phyloP scores from a whole-genome alignment of 2,113 vertebrate genomes.

The Elgaria multicarinata region DNA sequence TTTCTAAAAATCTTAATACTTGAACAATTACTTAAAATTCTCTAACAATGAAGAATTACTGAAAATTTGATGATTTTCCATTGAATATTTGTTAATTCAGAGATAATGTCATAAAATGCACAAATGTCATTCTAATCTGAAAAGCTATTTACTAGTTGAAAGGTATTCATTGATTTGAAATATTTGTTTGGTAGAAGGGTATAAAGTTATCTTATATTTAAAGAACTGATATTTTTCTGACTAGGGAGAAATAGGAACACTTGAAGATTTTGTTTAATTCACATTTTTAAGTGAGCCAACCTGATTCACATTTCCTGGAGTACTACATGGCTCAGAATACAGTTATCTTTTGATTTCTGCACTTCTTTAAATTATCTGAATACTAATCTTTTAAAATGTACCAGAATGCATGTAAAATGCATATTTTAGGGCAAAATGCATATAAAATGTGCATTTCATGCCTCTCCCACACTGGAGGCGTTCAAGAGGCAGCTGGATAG shows the following conservation, averaged over 20 bases:
- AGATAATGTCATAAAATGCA: background rate
- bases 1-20: background rate
- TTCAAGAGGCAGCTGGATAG: no score
- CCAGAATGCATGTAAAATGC: no score
- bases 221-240: background rate
- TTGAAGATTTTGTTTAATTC: background rate
- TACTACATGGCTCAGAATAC: background rate
- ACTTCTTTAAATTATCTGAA: no score
- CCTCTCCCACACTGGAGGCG: no score
- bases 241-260: background rate
- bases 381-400: no score
- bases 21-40: background rate
- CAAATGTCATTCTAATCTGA: background rate
- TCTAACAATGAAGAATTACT: background rate
- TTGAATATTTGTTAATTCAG: background rate
- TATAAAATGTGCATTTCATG: no score
- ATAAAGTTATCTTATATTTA: background rate
- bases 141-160: background rate
- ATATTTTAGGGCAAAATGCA: no score
- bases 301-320: background rate
- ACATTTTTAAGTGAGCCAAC: background rate
- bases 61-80: background rate
- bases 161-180: background rate
- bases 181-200: background rate
- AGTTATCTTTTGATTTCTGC: background rate